Percentiles rank a stretch among this genome's conserved stretches.
Conservation (phyloP, 2,113 vertebrate species). For the Catagonus wagneri region DNA sequence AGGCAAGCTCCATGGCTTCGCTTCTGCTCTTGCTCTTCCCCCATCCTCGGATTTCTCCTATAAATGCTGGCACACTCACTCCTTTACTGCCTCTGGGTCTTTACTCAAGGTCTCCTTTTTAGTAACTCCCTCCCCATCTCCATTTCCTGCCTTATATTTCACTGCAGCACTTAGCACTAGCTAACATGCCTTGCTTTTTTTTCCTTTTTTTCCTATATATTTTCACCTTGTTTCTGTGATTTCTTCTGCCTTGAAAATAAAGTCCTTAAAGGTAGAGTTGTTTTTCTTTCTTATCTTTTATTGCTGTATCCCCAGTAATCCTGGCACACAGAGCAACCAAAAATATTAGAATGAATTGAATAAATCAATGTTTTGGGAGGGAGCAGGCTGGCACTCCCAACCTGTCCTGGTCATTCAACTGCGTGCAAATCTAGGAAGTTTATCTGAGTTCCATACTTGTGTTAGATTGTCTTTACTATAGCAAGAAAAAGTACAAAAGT, state of each 20-base stretch:
- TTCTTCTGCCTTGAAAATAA: slow-evolving; percentile 21
- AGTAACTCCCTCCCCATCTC: neutral
- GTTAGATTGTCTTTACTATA: neutral
- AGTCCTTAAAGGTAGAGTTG: neutral
- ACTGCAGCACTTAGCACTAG: neutral
- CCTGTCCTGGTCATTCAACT: neutral
- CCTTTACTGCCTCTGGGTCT: neutral
- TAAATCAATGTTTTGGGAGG: neutral
- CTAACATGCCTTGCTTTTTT: neutral
- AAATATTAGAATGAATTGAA: neutral
- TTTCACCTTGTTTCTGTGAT: neutral
- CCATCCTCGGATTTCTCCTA: no score
- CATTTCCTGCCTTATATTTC: neutral
- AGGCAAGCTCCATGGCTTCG: neutral
- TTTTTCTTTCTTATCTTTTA: neutral
- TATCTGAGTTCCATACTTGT: neutral
- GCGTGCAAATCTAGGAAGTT: neutral
- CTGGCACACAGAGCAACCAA: neutral
- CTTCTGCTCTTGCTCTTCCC: neutral
- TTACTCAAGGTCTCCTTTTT: neutral
- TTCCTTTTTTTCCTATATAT: neutral
- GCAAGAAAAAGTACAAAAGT: neutral
- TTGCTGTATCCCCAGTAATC: neutral
- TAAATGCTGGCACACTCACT: neutral
- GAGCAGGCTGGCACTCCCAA: neutral